These are phyloP conservation scores for Rhingia rostrata DNA, from an alignment of 2,888 invertebrate genomes.

Conservation along the genomic window DNA sequence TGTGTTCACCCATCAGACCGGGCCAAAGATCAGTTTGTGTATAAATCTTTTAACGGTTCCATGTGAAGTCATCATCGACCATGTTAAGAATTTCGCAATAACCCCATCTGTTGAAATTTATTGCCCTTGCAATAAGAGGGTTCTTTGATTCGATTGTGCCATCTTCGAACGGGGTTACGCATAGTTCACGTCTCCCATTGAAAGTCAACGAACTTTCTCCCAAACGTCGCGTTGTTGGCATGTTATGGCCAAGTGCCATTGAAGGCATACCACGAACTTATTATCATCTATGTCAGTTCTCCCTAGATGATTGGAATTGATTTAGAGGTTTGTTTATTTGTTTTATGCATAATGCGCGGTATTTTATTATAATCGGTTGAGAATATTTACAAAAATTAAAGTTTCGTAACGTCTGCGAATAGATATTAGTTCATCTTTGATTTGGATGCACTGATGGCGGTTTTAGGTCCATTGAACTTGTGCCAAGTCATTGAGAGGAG, in stretches of 20 bases:
- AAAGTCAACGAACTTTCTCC: slow-evolving; percentile 64
- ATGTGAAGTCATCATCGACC: slow-evolving; percentile 38
- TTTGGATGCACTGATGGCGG: slow-evolving; percentile 13
- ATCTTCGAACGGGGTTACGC: slow-evolving; percentile 31
- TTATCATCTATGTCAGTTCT: slow-evolving; percentile 21
- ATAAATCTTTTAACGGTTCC: slow-evolving; percentile 29
- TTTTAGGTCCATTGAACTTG: slow-evolving; percentile 10
- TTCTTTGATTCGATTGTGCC: slow-evolving; percentile 31
- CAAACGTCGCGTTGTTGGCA: slow-evolving; percentile 12
- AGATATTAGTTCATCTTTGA: slow-evolving; percentile 39
- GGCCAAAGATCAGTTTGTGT: slow-evolving; percentile 34
- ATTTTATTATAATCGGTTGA: slow-evolving; percentile 18
- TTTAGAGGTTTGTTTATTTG: slow-evolving; percentile 29
- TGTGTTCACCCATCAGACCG: slow-evolving; percentile 29
- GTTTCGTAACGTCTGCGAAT: slow-evolving; percentile 36
- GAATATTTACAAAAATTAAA: slow-evolving; percentile 24
- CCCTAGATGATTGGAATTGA: slow-evolving; percentile 19
- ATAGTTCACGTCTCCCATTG: slow-evolving; percentile 26
- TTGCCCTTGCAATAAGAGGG: slow-evolving; percentile 44
- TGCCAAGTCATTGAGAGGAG: slow-evolving; percentile 18
- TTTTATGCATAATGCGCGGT: slow-evolving; percentile 38
- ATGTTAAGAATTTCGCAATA: slow-evolving; percentile 32
- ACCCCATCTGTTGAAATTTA: slow-evolving; percentile 10
- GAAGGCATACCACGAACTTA: slow-evolving; percentile 6
- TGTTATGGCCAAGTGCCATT: slow-evolving; percentile 4